Evolutionary conservation across 2,113 vertebrate species (phyloP).

Genomic region (Tricholaema leucomelas): DNA sequence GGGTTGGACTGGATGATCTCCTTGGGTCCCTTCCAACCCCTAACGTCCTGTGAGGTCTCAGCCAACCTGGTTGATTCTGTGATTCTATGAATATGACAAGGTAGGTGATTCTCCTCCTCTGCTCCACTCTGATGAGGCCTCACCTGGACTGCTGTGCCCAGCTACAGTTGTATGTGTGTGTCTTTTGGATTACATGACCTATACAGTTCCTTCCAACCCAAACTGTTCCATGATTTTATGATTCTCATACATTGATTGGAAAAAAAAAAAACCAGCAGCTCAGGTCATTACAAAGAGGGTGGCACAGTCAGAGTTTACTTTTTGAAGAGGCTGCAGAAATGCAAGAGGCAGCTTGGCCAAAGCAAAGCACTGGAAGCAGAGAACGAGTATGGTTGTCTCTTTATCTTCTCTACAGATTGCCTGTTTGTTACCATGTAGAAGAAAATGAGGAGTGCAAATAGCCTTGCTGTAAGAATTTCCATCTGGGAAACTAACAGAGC

Average conservation of each 20-base stretch:
- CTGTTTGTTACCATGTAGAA: background rate
- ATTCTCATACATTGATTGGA: background rate
- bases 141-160: too few species aligned
- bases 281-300: background rate
- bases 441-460: background rate
- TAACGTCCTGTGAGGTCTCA: too few species aligned
- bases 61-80: too few species aligned
- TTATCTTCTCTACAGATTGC: background rate
- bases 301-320: background rate
- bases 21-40: too few species aligned
- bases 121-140: too few species aligned
- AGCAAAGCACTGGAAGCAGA: background rate
- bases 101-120: background rate
- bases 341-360: background rate
- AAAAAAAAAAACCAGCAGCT: background rate
- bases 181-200: too few species aligned
- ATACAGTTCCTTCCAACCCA: too few species aligned
- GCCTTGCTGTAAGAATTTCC: background rate
- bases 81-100: too few species aligned
- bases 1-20: too few species aligned
- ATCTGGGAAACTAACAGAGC: background rate
- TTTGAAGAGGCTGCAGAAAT: background rate
- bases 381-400: background rate
- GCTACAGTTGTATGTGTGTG: too few species aligned
- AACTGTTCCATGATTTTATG: too few species aligned